A percentile compares a stretch with the other conserved stretches of the same genome.
These are phyloP conservation scores for Ypsolopha sequella DNA, from an alignment of 2,888 invertebrate genomes.

Conservation along the genomic window DNA sequence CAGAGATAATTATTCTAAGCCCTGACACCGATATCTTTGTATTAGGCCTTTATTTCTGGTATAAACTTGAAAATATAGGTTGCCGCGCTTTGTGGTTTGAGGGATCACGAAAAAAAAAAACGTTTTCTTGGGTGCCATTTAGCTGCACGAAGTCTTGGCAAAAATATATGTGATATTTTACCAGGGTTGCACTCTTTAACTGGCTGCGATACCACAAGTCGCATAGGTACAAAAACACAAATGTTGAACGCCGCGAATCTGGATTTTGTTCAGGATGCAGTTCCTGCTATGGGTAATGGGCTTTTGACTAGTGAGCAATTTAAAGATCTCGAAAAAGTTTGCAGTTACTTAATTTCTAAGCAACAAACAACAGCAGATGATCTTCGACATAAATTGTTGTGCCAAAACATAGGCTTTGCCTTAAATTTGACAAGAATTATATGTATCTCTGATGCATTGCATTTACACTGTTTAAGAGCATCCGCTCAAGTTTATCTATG, in stretches of 20 bases:
- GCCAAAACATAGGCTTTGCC: neutral
- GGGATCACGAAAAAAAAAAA: neutral
- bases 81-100: neutral
- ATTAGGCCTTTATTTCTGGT: neutral
- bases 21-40: neutral
- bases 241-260: neutral
- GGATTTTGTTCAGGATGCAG: neutral
- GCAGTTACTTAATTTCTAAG: neutral
- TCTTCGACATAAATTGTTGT: neutral
- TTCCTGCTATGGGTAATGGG: neutral
- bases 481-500: neutral
- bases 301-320: neutral
- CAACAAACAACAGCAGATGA: neutral
- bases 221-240: neutral
- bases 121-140: neutral
- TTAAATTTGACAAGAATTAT: neutral
- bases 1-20: neutral
- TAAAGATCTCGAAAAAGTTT: neutral
- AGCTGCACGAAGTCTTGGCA: neutral
- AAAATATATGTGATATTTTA: neutral
- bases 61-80: neutral
- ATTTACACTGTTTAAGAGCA: neutral
- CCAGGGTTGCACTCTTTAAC: neutral
- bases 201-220: neutral
- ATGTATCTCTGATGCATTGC: neutral